These are phyloP conservation scores for Sebastes matsubarae DNA, from an alignment of 2,797 vertebrate genomes.

Conservation along the genomic window DNA sequence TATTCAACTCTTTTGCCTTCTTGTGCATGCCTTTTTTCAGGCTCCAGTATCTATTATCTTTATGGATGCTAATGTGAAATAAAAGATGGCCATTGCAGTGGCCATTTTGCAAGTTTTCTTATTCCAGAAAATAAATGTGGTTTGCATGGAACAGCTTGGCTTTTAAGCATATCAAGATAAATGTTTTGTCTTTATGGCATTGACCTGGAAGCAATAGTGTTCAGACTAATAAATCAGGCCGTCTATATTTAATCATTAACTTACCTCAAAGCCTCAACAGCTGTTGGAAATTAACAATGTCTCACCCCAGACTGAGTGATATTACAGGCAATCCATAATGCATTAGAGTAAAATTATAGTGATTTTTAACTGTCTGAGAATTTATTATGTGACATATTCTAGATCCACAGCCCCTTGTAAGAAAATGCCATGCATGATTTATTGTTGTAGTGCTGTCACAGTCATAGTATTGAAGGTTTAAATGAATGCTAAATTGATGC, in stretches of 20 bases:
- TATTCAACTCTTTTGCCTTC: constrained; percentile 6
- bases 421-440: constrained; percentile 93
- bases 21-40: constrained; percentile 10
- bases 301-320: constrained; percentile 96
- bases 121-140: constrained; percentile 86
- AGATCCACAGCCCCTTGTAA: constrained; percentile 93
- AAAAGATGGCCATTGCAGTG: constrained; percentile 73
- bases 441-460: constrained; percentile 87
- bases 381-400: constrained; percentile 98
- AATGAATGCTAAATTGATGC: constrained; percentile 91
- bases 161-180: constrained; percentile 98
- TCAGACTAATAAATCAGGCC: constrained; percentile 99
- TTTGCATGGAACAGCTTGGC: constrained; percentile 91
- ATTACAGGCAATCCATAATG: constrained; percentile 99
- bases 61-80: constrained; percentile 64
- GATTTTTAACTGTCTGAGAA: constrained; percentile 99
- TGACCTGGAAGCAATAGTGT: constrained; percentile 98
- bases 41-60: constrained; percentile 53
- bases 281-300: constrained; percentile 99
- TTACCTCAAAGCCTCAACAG: constrained; percentile 97
- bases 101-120: constrained; percentile 74
- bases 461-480: constrained; percentile 93
- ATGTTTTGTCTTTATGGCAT: constrained; percentile 99
- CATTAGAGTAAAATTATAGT: constrained; percentile 99
- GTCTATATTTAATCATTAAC: constrained; percentile 99